These are phyloP conservation scores for Cervus canadensis DNA, from an alignment of 2,113 vertebrate genomes.

Conservation along the genomic window DNA sequence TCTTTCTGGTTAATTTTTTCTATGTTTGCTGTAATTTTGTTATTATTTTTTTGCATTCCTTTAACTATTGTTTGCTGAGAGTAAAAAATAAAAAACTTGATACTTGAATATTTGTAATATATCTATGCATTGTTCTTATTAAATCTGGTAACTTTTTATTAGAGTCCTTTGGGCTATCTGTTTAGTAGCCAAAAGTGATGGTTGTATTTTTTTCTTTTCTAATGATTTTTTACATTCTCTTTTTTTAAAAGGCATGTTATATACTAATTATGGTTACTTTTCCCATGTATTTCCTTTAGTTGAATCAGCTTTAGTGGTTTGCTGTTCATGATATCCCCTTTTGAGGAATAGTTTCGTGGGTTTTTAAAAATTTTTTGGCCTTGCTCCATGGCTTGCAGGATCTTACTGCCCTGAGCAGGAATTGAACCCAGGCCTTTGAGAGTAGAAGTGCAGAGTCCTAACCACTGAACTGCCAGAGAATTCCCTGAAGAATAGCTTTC, in stretches of 20 bases:
- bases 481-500: not conserved
- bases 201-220: not conserved
- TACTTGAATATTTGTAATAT: not conserved
- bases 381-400: not conserved
- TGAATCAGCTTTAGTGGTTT: not conserved
- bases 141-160: not conserved
- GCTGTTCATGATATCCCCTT: not conserved
- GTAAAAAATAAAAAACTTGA: not conserved
- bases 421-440: not conserved
- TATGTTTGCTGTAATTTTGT: not conserved
- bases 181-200: not conserved
- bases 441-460: not conserved
- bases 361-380: not conserved
- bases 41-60: not conserved
- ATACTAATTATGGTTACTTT: not conserved
- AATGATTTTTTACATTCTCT: not conserved
- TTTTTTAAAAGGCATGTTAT: not conserved
- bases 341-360: not conserved
- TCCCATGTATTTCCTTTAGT: not conserved
- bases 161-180: not conserved
- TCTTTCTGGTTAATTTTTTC: not conserved
- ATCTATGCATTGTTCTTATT: not conserved
- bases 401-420: not conserved
- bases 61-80: not conserved
- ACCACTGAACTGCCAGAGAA: not conserved